phyloP scores from a whole-genome alignment of 2,888 invertebrate species.

The Macropis europaea region DNA sequence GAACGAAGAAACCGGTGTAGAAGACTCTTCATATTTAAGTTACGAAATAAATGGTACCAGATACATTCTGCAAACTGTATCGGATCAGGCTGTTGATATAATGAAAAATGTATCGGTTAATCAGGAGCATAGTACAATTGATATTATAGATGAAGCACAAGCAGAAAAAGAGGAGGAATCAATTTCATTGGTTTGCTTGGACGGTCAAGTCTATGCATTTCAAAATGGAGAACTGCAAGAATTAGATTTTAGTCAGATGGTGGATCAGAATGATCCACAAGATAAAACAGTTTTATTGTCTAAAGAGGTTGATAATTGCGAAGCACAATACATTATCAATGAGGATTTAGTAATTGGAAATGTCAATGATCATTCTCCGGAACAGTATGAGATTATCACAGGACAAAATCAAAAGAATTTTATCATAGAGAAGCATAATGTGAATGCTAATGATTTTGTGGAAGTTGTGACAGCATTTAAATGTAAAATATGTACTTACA shows the following conservation, averaged over 20 bases:
- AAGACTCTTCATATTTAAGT: constrained; percentile 65
- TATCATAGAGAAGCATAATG: constrained; percentile 47
- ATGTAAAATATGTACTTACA: constrained; percentile 82
- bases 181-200: constrained; percentile 70
- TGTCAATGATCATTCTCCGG: constrained; percentile 43
- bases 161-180: constrained; percentile 62
- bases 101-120: constrained; percentile 43
- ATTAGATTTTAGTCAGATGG: constrained; percentile 62
- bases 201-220: constrained; percentile 71
- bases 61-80: constrained; percentile 68
- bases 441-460: constrained; percentile 80
- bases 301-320: constrained; percentile 57
- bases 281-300: constrained; percentile 52
- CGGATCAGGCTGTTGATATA: constrained; percentile 49
- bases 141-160: constrained; percentile 43
- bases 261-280: constrained; percentile 52
- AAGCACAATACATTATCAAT: constrained; percentile 44
- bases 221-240: constrained; percentile 70
- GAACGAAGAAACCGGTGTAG: constrained; percentile 61
- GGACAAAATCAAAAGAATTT: constrained; percentile 46
- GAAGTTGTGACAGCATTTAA: constrained; percentile 82
- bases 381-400: constrained; percentile 56
- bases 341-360: constrained; percentile 49
- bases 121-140: constrained; percentile 49
- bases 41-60: constrained; percentile 73